Evolutionary conservation across 2,888 invertebrate genomes (phyloP).

Genomic region (Yponomeuta malinellus): DNA sequence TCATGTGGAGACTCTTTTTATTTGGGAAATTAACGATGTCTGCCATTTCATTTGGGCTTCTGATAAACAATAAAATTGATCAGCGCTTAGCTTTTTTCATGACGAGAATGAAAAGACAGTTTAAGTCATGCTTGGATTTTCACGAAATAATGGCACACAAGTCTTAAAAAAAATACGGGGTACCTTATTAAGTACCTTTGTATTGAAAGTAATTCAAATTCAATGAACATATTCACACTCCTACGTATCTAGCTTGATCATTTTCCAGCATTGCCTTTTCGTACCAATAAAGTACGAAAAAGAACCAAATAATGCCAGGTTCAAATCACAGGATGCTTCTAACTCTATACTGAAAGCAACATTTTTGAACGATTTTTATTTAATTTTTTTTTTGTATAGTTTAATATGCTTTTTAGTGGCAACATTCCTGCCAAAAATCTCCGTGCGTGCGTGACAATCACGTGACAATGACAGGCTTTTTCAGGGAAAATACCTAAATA

Average conservation of each 20-base stretch:
- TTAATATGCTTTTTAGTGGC: background rate
- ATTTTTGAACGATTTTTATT: background rate
- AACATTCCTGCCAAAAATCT: background rate
- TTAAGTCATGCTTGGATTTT: background rate
- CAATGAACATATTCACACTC: too few relatives aligned
- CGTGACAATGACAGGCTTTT: background rate
- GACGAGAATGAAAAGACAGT: background rate
- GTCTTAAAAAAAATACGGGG: too few relatives aligned
- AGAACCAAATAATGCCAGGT: too few relatives aligned
- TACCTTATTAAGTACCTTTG: too few relatives aligned
- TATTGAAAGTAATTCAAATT: too few relatives aligned
- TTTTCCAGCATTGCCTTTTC: too few relatives aligned
- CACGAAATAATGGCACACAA: background rate
- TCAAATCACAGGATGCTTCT: too few relatives aligned
- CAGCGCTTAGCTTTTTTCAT: too few relatives aligned
- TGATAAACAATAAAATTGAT: background rate
- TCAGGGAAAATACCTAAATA: background rate
- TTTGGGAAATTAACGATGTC: conserved; percentile 5
- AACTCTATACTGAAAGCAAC: too few relatives aligned
- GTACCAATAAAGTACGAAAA: too few relatives aligned
- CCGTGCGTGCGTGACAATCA: too few relatives aligned
- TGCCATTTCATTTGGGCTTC: background rate
- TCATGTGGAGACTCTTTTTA: background rate
- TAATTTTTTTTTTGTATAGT: background rate
- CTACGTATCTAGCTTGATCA: too few relatives aligned